Percentiles rank a stretch among this genome's conserved stretches.
Conservation (phyloP, 1,140 invertebrate species). For the Nixonia krombeini region DNA sequence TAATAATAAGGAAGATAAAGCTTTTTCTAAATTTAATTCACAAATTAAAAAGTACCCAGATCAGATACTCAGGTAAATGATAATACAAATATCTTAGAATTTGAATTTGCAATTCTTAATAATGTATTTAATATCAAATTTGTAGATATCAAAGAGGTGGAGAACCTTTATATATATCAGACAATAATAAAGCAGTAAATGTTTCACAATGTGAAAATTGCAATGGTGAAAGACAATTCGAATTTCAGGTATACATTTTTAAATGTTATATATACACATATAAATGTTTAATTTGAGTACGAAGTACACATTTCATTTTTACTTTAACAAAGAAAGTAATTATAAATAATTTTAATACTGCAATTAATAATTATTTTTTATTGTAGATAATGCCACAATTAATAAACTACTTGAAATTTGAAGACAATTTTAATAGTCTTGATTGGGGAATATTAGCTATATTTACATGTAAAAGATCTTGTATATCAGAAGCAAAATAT, state of each 20-base stretch:
- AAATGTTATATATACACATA: no score
- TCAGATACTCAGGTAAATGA: constrained; percentile 70
- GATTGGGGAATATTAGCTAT: constrained; percentile 92
- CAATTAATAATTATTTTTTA: constrained; percentile 55
- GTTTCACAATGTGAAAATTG: constrained; percentile 86
- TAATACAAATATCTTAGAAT: background rate
- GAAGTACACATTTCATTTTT: no score
- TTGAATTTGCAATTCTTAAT: constrained; percentile 2
- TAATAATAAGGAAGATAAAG: constrained; percentile 78
- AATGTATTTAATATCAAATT: background rate
- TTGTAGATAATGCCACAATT: constrained; percentile 94
- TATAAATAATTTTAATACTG: background rate
- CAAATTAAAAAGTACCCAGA: constrained; percentile 76
- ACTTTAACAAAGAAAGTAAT: no score
- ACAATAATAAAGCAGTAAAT: constrained; percentile 66
- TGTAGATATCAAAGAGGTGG: constrained; percentile 83
- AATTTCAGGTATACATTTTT: constrained; percentile 83
- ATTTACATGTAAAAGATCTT: constrained; percentile 89
- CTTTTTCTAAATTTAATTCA: constrained; percentile 79
- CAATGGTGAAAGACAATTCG: constrained; percentile 83
- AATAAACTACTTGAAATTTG: constrained; percentile 81
- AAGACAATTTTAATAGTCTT: constrained; percentile 78
- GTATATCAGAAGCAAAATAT: constrained; percentile 76
- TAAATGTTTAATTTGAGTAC: no score
- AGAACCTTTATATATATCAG: constrained; percentile 85